Percentiles rank a stretch among this genome's conserved stretches.
Conservation (phyloP, 2,888 invertebrate genomes). For the Cecidostiba fungosa region DNA sequence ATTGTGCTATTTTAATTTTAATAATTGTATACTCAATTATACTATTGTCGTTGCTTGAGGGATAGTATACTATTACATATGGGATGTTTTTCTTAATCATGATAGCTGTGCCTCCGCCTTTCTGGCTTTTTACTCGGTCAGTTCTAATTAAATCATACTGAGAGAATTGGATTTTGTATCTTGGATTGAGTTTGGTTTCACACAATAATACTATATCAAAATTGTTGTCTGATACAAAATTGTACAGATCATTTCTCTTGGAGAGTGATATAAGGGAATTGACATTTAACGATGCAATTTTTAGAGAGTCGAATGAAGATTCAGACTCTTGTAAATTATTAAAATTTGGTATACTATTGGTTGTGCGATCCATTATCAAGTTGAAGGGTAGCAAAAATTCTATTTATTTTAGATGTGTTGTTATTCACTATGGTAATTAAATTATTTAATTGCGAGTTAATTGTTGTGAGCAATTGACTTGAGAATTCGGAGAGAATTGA, state of each 20-base stretch:
- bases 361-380: background rate
- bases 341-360: background rate
- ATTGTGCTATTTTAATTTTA: background rate
- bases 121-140: background rate
- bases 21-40: constrained; percentile 43
- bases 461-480: background rate
- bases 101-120: constrained; percentile 58
- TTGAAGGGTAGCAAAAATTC: background rate
- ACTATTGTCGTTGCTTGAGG: background rate
- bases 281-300: background rate
- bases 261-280: constrained; percentile 22
- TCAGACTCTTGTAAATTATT: background rate
- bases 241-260: background rate
- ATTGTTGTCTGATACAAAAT: constrained; percentile 20
- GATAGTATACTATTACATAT: background rate
- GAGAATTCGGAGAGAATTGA: background rate
- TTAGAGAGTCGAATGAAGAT: background rate
- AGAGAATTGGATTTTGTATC: constrained; percentile 7
- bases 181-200: constrained; percentile 57
- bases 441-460: background rate
- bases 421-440: background rate
- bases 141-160: constrained; percentile 51
- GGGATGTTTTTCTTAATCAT: constrained; percentile 45
- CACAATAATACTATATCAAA: constrained; percentile 50
- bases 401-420: background rate